phyloP scores from a whole-genome alignment of 2,797 vertebrate species.

The Nasua narica region DNA sequence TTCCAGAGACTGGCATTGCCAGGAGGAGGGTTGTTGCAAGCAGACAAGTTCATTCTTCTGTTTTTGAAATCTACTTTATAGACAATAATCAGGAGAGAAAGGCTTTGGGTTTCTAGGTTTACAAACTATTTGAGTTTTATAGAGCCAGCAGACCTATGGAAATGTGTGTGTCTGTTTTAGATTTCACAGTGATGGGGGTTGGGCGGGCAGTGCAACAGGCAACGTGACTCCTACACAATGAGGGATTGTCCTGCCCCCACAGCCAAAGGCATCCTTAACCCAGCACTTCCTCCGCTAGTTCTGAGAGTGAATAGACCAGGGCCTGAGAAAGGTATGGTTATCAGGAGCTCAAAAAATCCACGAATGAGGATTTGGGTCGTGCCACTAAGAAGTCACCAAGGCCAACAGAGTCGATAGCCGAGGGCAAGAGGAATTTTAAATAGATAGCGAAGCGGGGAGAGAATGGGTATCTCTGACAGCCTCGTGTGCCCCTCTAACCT shows the following conservation, averaged over 20 bases:
- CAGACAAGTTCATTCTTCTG: neutral
- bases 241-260: neutral
- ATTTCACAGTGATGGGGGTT: neutral
- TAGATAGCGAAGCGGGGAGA: neutral
- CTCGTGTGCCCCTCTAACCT: neutral
- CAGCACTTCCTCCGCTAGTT: neutral
- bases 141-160: conserved; percentile 42
- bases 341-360: neutral
- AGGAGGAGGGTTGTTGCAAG: neutral
- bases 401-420: neutral
- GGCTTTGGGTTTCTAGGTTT: neutral
- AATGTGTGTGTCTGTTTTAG: neutral
- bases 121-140: neutral
- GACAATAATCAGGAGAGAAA: conserved; percentile 1
- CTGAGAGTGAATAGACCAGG: neutral
- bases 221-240: neutral
- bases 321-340: neutral
- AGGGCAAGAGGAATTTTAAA: neutral
- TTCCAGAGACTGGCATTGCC: neutral
- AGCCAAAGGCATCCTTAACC: neutral
- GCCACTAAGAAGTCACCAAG: neutral
- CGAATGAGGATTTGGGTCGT: neutral
- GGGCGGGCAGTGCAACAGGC: rapidly evolving
- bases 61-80: conserved; percentile 19
- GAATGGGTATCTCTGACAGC: neutral